A percentile compares a stretch with the other conserved stretches of the same genome.
Conservation (phyloP, 2,888 invertebrate genomes). For the Embidobia sp. region DNA sequence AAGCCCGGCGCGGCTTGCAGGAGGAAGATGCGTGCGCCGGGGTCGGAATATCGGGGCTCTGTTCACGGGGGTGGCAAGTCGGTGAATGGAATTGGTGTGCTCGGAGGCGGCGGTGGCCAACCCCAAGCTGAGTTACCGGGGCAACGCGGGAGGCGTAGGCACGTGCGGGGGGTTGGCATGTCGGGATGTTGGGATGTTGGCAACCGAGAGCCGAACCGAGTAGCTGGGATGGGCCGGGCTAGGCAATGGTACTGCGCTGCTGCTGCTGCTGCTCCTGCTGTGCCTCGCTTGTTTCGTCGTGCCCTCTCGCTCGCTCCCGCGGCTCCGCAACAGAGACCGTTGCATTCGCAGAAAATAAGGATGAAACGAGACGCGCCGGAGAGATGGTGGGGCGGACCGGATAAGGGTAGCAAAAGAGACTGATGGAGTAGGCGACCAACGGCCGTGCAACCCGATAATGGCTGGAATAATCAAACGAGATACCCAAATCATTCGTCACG, state of each 20-base stretch:
- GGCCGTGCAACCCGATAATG: slow-evolving; percentile 66
- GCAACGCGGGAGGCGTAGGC: slow-evolving; percentile 79
- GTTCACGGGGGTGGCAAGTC: slow-evolving; percentile 71
- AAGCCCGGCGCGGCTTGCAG: slow-evolving; percentile 44
- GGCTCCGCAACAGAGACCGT: slow-evolving; percentile 64
- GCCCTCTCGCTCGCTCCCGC: slow-evolving; percentile 9
- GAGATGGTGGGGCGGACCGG: slow-evolving; percentile 66
- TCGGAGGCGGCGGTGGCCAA: slow-evolving; percentile 78
- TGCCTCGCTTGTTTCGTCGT: not conserved
- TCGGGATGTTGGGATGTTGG: slow-evolving; percentile 61
- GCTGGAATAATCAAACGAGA: slow-evolving; percentile 71
- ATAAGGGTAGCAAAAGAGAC: slow-evolving; percentile 68
- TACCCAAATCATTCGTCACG: slow-evolving; percentile 44
- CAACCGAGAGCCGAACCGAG: slow-evolving; percentile 67
- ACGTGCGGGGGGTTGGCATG: slow-evolving; percentile 66
- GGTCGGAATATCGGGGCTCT: slow-evolving; percentile 48
- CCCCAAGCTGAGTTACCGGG: slow-evolving; percentile 80
- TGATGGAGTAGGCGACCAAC: slow-evolving; percentile 65
- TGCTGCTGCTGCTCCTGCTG: slow-evolving; percentile 4
- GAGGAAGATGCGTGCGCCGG: slow-evolving; percentile 62
- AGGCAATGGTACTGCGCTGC: slow-evolving; percentile 65
- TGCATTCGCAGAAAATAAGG: slow-evolving; percentile 62
- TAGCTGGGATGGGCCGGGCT: slow-evolving; percentile 66
- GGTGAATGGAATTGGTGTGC: slow-evolving; percentile 76
- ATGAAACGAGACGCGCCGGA: slow-evolving; percentile 63